Evolutionary conservation across 2,888 invertebrate genomes (phyloP).

Genomic region (Ennomos fuscantarius): DNA sequence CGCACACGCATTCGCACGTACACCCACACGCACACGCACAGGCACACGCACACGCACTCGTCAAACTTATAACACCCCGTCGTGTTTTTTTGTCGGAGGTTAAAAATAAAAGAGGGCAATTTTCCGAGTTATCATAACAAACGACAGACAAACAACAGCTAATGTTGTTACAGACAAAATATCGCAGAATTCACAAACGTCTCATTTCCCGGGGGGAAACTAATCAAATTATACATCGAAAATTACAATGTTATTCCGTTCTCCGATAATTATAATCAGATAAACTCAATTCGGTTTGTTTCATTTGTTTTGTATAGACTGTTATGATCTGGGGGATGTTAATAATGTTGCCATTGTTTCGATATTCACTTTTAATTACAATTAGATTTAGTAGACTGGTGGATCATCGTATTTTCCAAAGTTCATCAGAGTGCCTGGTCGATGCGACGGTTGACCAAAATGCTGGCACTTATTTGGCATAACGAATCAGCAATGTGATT

Average conservation of each 20-base stretch:
- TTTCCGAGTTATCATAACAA: conserved; percentile 27
- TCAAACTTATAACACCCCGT: too few species aligned
- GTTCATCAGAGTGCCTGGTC: too few species aligned
- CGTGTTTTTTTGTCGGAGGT: too few species aligned
- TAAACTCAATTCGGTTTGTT: conserved; percentile 50
- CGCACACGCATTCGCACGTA: too few species aligned
- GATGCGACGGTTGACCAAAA: too few species aligned
- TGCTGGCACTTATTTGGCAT: too few species aligned
- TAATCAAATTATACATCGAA: conserved; percentile 47
- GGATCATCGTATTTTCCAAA: too few species aligned
- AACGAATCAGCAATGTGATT: too few species aligned
- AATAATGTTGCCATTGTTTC: not conserved
- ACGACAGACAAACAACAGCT: conserved; percentile 26
- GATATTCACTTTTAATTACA: not conserved
- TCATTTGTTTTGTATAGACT: conserved; percentile 41
- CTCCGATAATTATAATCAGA: conserved; percentile 51
- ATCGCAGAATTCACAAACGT: conserved; percentile 37
- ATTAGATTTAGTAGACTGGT: too few species aligned
- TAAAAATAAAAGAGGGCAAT: conserved; percentile 7
- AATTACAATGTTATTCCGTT: conserved; percentile 43
- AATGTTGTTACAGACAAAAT: conserved; percentile 25
- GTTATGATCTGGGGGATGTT: conserved; percentile 12
- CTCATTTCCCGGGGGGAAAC: conserved; percentile 40
- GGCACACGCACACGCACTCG: too few species aligned
- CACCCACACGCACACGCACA: too few species aligned